A percentile compares a stretch with the other conserved stretches of the same genome.
Conservation (phyloP, 2,888 invertebrate genomes). For the Eupithecia subfuscata region DNA sequence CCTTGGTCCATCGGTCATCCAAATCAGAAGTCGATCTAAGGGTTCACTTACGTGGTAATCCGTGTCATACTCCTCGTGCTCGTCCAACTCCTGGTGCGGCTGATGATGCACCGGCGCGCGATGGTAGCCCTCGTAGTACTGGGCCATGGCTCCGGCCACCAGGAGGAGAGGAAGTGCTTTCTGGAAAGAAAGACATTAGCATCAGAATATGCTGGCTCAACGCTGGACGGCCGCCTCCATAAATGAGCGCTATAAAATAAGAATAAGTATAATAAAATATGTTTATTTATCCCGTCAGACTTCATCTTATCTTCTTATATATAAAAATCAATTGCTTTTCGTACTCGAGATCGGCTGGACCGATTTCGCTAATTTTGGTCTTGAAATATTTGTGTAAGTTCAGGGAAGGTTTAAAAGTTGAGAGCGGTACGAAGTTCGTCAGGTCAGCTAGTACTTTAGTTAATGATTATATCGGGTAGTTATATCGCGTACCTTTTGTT, state of each 20-base stretch:
- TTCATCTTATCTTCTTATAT: too few species aligned
- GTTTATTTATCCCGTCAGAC: too few species aligned
- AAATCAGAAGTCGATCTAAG: neutral
- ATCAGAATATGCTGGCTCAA: neutral
- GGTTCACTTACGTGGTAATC: slow-evolving; percentile 73
- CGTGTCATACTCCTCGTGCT: slow-evolving; percentile 70
- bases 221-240: neutral
- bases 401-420: too few species aligned
- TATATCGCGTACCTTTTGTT: too few species aligned
- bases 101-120: slow-evolving; percentile 62
- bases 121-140: slow-evolving; percentile 65
- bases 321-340: too few species aligned
- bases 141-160: slow-evolving; percentile 59
- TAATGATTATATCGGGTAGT: too few species aligned
- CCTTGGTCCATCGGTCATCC: neutral
- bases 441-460: too few species aligned
- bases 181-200: slow-evolving; percentile 46
- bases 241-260: neutral
- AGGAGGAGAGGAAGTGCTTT: slow-evolving; percentile 57
- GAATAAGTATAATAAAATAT: too few species aligned
- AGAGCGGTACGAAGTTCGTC: too few species aligned
- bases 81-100: slow-evolving; percentile 60
- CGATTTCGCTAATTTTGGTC: too few species aligned
- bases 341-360: too few species aligned
- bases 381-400: too few species aligned